phyloP scores from a whole-genome alignment of 1,140 invertebrate species.

The Physella acuta region DNA sequence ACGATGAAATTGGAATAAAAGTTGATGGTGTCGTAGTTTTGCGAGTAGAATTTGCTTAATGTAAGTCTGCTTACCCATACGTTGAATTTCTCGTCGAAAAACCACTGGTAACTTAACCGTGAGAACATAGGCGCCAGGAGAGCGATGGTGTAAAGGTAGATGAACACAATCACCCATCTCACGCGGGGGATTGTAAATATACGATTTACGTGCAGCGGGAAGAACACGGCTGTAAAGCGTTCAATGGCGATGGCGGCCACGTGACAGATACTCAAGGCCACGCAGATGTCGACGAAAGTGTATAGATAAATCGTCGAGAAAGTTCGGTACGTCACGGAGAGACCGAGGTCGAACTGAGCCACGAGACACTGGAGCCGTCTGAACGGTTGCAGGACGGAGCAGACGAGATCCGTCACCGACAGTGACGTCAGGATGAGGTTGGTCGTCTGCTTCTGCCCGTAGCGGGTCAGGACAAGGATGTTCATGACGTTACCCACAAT shows the following conservation, averaged over 20 bases:
- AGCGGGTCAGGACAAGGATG: not conserved
- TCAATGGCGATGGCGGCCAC: not conserved
- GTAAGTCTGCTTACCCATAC: not conserved
- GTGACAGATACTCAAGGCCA: not conserved
- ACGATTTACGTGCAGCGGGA: not conserved
- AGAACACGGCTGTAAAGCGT: conserved; percentile 2
- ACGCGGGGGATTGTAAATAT: not conserved
- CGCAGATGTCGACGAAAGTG: not conserved
- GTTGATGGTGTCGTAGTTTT: not conserved
- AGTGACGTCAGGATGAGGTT: not conserved
- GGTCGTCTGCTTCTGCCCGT: not conserved
- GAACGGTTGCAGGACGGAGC: not conserved
- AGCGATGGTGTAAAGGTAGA: not conserved
- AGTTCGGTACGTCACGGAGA: not conserved
- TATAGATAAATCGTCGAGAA: not conserved
- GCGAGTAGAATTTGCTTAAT: not conserved
- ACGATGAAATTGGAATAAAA: no score
- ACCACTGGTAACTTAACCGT: not conserved
- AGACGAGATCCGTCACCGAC: not conserved
- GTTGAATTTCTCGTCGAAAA: not conserved
- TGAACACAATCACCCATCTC: not conserved
- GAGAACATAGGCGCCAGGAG: not conserved
- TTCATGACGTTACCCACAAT: not conserved
- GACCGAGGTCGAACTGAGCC: not conserved
- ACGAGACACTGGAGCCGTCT: not conserved